Conservation (phyloP, 2,888 invertebrate species). For the Osmoderma eremita region DNA sequence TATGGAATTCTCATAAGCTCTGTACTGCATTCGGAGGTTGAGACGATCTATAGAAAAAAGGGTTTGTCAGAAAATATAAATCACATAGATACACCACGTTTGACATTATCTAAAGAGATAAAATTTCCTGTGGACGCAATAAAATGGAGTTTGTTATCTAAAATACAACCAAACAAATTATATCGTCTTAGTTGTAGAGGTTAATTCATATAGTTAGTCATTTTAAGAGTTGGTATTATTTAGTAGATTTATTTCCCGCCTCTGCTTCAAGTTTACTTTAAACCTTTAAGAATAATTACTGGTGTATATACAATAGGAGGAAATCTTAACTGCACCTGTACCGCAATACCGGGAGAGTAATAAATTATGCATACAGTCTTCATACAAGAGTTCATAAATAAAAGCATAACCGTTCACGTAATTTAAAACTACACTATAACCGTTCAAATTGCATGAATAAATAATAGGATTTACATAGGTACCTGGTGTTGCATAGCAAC, state of each 20-base stretch:
- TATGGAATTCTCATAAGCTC: too few species aligned
- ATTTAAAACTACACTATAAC: constrained; percentile 26
- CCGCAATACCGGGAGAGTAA: not conserved
- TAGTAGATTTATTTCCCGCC: not conserved
- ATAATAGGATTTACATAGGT: constrained; percentile 28
- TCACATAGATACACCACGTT: too few species aligned
- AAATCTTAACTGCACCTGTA: constrained; percentile 29
- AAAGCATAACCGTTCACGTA: constrained; percentile 23
- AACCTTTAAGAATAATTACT: constrained; percentile 22
- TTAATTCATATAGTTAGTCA: too few species aligned
- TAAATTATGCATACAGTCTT: constrained; percentile 35
- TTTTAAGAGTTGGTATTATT: not conserved
- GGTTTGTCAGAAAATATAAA: too few species aligned
- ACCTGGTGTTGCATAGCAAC: not conserved
- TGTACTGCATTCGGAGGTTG: too few species aligned
- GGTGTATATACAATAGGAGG: not conserved
- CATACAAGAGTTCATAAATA: constrained; percentile 29
- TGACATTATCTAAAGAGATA: too few species aligned
- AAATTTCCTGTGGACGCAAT: too few species aligned
- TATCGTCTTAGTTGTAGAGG: too few species aligned
- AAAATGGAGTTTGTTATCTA: too few species aligned
- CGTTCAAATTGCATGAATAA: constrained; percentile 30
- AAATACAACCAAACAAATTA: too few species aligned
- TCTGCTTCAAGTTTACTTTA: not conserved
- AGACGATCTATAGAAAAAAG: too few species aligned